These are phyloP conservation scores for Poeciliopsis turrubarensis DNA, from an alignment of 2,113 vertebrate species.

Conservation along the genomic window DNA sequence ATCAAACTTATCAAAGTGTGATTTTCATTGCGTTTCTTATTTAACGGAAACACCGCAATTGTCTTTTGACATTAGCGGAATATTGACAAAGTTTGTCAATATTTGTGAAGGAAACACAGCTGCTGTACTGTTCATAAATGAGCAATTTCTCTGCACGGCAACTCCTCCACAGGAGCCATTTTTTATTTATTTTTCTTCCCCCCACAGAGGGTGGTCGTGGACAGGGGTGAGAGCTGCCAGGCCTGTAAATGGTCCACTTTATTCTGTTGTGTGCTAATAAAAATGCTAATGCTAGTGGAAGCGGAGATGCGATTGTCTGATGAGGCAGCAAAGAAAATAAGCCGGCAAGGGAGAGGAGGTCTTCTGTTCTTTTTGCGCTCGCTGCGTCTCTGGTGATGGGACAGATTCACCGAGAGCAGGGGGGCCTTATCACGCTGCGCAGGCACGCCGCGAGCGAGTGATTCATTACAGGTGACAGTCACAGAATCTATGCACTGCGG, in stretches of 20 bases:
- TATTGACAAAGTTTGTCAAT: too few species aligned
- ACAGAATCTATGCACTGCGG: conserved; percentile 34
- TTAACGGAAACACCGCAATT: too few species aligned
- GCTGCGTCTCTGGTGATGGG: conserved; percentile 55
- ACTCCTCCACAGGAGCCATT: conserved; percentile 32
- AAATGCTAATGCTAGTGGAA: conserved; percentile 70
- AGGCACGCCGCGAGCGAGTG: conserved; percentile 65
- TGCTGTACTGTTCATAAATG: conserved; percentile 16
- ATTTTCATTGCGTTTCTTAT: too few species aligned
- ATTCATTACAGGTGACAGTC: conserved; percentile 78
- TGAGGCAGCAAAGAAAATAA: conserved; percentile 23
- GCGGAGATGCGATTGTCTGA: conserved; percentile 41
- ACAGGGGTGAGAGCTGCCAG: conserved; percentile 30
- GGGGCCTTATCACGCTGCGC: conserved; percentile 71
- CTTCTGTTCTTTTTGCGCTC: neutral
- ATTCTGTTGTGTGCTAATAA: conserved; percentile 67
- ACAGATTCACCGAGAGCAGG: conserved; percentile 66
- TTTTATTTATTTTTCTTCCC: conserved; percentile 33
- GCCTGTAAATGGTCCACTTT: conserved; percentile 65
- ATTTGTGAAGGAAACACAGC: too few species aligned
- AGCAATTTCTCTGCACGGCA: conserved; percentile 14
- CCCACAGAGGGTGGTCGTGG: conserved; percentile 9
- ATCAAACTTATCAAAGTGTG: too few species aligned
- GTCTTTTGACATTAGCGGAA: too few species aligned
- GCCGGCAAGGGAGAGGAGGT: conserved; percentile 16